phyloP scores from a whole-genome alignment of 2,113 vertebrate genomes.

The Rhinogobius similis region DNA sequence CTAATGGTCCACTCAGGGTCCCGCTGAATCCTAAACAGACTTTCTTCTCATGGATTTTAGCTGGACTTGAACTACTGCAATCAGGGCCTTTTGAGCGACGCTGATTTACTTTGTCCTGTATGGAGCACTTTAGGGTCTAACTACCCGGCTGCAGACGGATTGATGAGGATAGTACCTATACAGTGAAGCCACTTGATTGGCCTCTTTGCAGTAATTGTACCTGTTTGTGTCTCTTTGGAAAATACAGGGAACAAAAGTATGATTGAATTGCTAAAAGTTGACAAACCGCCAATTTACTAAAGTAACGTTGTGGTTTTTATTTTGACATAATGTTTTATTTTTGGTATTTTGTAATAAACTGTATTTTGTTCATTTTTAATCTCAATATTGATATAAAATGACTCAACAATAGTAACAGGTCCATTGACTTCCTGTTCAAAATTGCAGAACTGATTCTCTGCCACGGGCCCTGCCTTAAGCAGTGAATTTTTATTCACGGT shows the following conservation, averaged over 20 bases:
- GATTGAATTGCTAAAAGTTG: not conserved
- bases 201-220: conserved; percentile 19
- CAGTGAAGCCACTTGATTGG: conserved; percentile 28
- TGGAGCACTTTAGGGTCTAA: not conserved
- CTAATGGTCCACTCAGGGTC: conserved; percentile 51
- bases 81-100: conserved; percentile 48
- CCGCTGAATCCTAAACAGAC: conserved; percentile 33
- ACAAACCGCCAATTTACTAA: no score
- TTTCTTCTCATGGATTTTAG: conserved; percentile 46
- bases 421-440: no score
- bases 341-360: no score
- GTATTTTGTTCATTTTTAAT: no score
- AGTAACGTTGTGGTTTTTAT: no score
- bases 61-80: conserved; percentile 37
- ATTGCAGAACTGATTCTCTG: no score
- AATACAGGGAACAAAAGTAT: conserved; percentile 4
- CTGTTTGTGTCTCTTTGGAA: conserved; percentile 10
- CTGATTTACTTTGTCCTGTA: conserved; percentile 20
- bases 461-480: no score
- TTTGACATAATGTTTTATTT: no score
- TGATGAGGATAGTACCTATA: not conserved
- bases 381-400: no score
- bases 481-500: no score
- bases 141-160: not conserved
- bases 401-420: no score